Conservation (phyloP, 2,797 vertebrate genomes). For the Myotis myotis region DNA sequence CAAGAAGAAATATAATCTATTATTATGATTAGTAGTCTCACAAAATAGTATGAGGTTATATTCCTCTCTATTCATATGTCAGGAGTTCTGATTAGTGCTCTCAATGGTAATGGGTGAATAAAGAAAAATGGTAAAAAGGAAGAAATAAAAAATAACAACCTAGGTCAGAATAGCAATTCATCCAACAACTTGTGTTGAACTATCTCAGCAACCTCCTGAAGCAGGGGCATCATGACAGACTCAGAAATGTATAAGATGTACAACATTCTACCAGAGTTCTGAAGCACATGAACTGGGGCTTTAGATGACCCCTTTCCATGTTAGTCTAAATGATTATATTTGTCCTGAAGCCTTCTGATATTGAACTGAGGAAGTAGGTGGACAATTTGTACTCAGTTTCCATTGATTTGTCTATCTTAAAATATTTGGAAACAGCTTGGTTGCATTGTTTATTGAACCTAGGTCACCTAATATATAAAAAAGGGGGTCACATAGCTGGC, state of each 20-base stretch:
- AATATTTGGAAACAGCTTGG: background rate
- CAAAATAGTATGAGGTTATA: background rate
- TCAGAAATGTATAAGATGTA: background rate
- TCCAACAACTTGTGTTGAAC: background rate
- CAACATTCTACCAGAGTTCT: background rate
- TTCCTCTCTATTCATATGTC: background rate
- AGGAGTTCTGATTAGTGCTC: background rate
- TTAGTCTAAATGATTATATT: background rate
- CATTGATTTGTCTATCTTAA: background rate
- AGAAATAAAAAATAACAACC: slow-evolving; percentile 18
- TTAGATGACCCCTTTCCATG: background rate
- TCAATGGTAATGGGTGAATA: background rate
- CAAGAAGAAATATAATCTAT: background rate
- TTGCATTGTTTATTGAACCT: background rate
- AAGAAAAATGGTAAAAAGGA: slow-evolving; percentile 10
- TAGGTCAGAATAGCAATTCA: background rate
- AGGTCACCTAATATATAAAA: background rate
- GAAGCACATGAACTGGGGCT: background rate
- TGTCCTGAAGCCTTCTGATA: background rate
- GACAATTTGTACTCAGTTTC: background rate
- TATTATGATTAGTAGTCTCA: background rate
- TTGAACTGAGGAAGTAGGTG: background rate
- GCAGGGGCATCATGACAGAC: background rate
- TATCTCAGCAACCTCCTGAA: background rate
- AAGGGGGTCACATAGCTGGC: background rate